These are phyloP conservation scores for Shargacucullia verbasci DNA, from an alignment of 2,888 invertebrate genomes.

Conservation along the genomic window DNA sequence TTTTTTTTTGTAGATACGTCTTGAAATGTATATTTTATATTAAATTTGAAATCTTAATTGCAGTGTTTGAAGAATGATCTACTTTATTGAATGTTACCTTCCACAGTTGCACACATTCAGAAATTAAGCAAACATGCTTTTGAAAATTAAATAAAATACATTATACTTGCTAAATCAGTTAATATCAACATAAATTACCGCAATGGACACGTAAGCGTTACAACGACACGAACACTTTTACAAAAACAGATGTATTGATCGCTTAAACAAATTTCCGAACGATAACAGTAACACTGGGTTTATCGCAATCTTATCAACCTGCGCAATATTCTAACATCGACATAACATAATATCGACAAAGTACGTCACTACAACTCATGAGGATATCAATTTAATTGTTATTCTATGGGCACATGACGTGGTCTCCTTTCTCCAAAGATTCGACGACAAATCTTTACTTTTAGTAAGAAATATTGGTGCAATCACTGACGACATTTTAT, in stretches of 20 bases:
- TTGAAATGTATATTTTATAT: no score
- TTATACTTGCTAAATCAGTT: no score
- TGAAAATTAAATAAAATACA: no score
- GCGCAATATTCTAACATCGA: slow-evolving; percentile 26
- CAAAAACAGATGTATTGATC: slow-evolving; percentile 27
- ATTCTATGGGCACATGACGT: slow-evolving; percentile 69
- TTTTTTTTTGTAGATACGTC: no score
- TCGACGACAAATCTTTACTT: slow-evolving; percentile 60
- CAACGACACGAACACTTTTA: slow-evolving; percentile 16
- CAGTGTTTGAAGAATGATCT: no score
- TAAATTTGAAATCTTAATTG: no score
- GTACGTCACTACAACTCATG: slow-evolving; percentile 61
- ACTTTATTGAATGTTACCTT: no score
- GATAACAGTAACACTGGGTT: slow-evolving; percentile 41
- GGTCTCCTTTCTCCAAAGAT: slow-evolving; percentile 81
- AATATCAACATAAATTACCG: not conserved
- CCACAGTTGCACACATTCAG: no score
- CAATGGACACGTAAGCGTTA: not conserved
- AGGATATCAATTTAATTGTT: slow-evolving; percentile 79
- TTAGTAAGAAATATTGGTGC: slow-evolving; percentile 50
- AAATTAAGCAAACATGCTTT: no score
- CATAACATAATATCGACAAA: slow-evolving; percentile 6
- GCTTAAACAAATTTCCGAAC: slow-evolving; percentile 32
- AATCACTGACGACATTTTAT: slow-evolving; percentile 37
- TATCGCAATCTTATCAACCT: slow-evolving; percentile 23